phyloP scores from a whole-genome alignment of 2,113 vertebrate genomes.

The Capreolus pygargus region DNA sequence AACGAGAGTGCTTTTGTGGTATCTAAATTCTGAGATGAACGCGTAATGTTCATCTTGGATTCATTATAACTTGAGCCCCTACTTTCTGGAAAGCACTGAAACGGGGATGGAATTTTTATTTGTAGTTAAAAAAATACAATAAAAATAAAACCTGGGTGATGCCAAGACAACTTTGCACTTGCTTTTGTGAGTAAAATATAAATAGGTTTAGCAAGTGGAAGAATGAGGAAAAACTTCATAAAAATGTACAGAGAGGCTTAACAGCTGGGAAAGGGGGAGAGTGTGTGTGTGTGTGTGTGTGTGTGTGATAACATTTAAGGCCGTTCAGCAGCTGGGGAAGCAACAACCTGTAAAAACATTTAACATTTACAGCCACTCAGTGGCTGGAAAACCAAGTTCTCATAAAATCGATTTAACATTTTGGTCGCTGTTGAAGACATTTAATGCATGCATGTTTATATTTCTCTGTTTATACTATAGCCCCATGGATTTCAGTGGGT shows the following conservation, averaged over 20 bases:
- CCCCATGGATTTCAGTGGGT: slow-evolving; percentile 35
- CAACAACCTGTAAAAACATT: slow-evolving; percentile 86
- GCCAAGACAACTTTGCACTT: slow-evolving; percentile 85
- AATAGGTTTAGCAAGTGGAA: slow-evolving; percentile 82
- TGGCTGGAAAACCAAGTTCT: slow-evolving; percentile 86
- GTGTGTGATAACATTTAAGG: slow-evolving; percentile 78
- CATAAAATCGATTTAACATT: slow-evolving; percentile 87
- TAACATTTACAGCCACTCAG: slow-evolving; percentile 86
- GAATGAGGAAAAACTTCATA: slow-evolving; percentile 77
- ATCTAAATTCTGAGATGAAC: slow-evolving; percentile 82
- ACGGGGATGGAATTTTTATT: slow-evolving; percentile 82
- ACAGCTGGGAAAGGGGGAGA: slow-evolving; percentile 81
- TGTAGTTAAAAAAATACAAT: slow-evolving; percentile 78
- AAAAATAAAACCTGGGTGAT: slow-evolving; percentile 81
- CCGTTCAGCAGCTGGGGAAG: slow-evolving; percentile 82
- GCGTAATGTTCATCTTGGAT: slow-evolving; percentile 83
- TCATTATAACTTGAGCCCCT: slow-evolving; percentile 79
- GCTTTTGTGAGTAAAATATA: slow-evolving; percentile 85
- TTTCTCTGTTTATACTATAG: slow-evolving; percentile 75
- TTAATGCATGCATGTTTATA: slow-evolving; percentile 73
- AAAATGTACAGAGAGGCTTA: slow-evolving; percentile 79
- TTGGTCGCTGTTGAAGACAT: slow-evolving; percentile 83
- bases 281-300: not conserved
- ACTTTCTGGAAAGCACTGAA: slow-evolving; percentile 73
- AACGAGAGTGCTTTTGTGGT: slow-evolving; percentile 82